Conservation (phyloP, 2,113 vertebrate species). For the Euleptes europaea region DNA sequence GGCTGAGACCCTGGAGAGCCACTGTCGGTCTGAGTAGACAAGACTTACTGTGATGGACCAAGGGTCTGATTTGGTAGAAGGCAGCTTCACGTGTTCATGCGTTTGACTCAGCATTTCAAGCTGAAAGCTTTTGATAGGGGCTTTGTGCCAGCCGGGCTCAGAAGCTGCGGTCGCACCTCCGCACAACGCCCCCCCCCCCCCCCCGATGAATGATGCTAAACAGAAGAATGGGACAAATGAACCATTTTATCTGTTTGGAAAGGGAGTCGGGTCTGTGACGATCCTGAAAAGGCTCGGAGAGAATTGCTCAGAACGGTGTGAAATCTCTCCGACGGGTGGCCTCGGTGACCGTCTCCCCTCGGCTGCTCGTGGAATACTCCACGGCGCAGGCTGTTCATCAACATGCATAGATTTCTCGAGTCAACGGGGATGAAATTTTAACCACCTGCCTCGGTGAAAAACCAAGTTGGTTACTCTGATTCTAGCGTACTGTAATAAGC, state of each 20-base stretch:
- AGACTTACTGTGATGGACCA: too few species aligned
- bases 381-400: neutral
- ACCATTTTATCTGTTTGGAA: constrained; percentile 39
- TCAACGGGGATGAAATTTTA: neutral
- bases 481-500: neutral
- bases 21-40: too few species aligned
- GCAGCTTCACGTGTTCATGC: too few species aligned
- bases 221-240: constrained; percentile 42
- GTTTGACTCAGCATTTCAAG: constrained; percentile 15
- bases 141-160: constrained; percentile 11
- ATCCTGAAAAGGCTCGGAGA: constrained; percentile 40
- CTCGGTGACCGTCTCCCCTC: neutral
- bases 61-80: too few species aligned
- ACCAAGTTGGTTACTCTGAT: neutral
- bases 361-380: neutral
- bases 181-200: constrained; percentile 38
- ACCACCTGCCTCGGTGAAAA: neutral
- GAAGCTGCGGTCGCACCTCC: constrained; percentile 8
- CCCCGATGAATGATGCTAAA: constrained; percentile 32
- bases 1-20: too few species aligned
- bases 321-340: constrained; percentile 33
- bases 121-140: constrained; percentile 13
- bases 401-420: neutral
- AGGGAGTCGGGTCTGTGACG: constrained; percentile 8
- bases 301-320: constrained; percentile 32